Conservation (phyloP, 2,113 vertebrate genomes). For the Tupaia tana region DNA sequence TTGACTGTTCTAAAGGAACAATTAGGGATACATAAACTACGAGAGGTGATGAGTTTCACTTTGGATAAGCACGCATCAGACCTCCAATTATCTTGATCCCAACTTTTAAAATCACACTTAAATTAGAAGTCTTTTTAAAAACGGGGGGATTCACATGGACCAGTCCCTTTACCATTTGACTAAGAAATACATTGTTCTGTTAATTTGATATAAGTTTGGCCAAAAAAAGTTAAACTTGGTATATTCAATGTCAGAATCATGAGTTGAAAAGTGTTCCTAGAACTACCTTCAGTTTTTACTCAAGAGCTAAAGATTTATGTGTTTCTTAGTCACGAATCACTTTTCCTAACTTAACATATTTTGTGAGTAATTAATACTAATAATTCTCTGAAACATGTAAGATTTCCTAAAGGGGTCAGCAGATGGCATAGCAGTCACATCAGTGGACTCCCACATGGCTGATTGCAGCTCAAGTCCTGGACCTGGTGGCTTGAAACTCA, state of each 20-base stretch:
- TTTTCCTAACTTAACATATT: not conserved
- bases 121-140: not conserved
- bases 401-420: not conserved
- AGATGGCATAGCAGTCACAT: no score
- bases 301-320: not conserved
- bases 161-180: not conserved
- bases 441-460: no score
- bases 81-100: not conserved
- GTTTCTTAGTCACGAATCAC: not conserved
- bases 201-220: not conserved
- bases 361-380: not conserved
- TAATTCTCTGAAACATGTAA: not conserved
- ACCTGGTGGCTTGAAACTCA: no score
- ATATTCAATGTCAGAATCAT: not conserved
- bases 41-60: conserved; percentile 32
- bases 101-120: conserved; percentile 48
- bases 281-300: not conserved
- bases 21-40: conserved; percentile 50
- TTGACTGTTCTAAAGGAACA: conserved; percentile 27
- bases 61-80: not conserved
- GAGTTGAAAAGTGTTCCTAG: not conserved
- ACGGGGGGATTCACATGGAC: not conserved
- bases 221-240: not conserved
- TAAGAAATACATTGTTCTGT: not conserved
- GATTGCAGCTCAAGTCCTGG: no score